phyloP scores from a whole-genome alignment of 2,113 vertebrate genomes.

The Passer domesticus region DNA sequence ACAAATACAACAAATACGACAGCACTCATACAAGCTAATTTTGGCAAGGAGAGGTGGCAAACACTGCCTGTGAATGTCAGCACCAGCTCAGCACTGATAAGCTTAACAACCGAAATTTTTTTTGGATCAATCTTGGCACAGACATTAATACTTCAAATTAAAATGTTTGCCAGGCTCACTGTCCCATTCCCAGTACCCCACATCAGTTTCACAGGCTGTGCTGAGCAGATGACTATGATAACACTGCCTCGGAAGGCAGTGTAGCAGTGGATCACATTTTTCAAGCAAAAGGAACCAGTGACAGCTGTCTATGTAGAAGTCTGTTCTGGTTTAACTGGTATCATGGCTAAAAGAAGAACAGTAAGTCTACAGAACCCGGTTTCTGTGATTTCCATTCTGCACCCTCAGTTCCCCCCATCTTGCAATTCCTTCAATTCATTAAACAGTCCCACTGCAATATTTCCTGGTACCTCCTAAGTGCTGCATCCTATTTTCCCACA shows the following conservation, averaged over 20 bases:
- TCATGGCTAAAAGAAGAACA: not conserved
- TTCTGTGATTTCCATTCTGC: not conserved
- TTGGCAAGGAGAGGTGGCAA: not conserved
- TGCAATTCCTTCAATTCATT: not conserved
- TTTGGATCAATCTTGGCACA: not conserved
- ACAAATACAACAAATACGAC: conserved; percentile 5
- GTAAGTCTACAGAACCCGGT: not conserved
- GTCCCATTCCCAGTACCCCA: not conserved
- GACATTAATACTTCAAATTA: not conserved
- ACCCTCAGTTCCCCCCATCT: not conserved
- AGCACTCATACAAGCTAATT: not conserved
- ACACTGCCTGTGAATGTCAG: not conserved
- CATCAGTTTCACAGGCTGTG: not conserved
- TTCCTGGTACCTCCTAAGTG: not conserved
- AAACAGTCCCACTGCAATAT: not conserved
- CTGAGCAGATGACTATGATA: not conserved
- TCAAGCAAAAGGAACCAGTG: not conserved
- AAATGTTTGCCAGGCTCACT: not conserved
- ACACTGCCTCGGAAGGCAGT: not conserved
- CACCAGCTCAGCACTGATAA: not conserved
- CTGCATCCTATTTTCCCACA: not conserved
- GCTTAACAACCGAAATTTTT: not conserved
- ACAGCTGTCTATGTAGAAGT: not conserved
- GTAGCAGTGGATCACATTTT: not conserved
- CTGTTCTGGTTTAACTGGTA: not conserved